Percentiles rank a stretch among this genome's conserved stretches.
phyloP scores from a whole-genome alignment of 1,140 invertebrate genomes.

The Nasonia longicornis region DNA sequence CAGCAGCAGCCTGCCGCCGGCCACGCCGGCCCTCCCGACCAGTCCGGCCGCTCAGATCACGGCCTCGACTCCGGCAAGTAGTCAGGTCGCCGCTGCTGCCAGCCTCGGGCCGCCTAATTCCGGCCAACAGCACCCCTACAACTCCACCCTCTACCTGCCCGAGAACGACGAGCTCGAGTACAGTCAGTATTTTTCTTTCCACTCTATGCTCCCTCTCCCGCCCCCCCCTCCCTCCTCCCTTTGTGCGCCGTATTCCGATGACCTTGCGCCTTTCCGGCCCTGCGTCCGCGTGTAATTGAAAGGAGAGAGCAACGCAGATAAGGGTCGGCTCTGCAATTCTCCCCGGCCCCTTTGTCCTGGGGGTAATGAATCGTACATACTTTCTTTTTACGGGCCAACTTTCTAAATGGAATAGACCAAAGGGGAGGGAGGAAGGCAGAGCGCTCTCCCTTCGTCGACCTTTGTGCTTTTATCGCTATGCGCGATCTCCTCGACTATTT shows the following conservation, averaged over 20 bases:
- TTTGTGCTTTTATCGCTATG: neutral
- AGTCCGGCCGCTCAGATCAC: slow-evolving; percentile 19
- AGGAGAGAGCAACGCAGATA: neutral
- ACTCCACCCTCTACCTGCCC: slow-evolving; percentile 59
- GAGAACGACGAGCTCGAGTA: slow-evolving; percentile 67
- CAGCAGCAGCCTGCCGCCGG: slow-evolving; percentile 41
- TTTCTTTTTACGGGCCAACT: neutral
- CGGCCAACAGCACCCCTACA: slow-evolving; percentile 58
- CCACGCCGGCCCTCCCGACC: neutral
- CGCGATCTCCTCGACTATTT: neutral
- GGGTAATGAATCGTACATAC: neutral
- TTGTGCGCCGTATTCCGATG: no score
- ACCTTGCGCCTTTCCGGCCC: no score
- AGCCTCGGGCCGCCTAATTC: slow-evolving; percentile 38
- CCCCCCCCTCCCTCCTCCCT: no score
- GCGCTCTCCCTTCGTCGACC: neutral
- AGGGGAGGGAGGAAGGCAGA: no score
- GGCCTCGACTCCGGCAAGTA: slow-evolving; percentile 9
- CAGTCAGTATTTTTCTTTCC: slow-evolving; percentile 58
- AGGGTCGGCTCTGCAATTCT: neutral
- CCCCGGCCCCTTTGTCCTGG: neutral
- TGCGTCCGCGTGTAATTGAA: neutral
- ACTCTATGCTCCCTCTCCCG: no score
- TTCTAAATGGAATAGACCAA: neutral
- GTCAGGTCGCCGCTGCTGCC: neutral